phyloP scores from a whole-genome alignment of 2,888 invertebrate species.

The Lacanobia oleracea region DNA sequence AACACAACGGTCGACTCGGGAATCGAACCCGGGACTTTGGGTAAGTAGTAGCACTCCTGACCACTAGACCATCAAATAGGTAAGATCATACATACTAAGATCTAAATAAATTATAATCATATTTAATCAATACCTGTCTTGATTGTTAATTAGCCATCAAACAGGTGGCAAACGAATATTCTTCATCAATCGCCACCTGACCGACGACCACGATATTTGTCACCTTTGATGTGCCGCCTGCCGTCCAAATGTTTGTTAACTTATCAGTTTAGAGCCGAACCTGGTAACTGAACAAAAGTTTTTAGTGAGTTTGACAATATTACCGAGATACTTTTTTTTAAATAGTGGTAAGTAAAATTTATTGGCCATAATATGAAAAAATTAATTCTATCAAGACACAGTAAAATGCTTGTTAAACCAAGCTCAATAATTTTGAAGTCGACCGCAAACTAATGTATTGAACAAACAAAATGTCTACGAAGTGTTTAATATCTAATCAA shows the following conservation, averaged over 20 bases:
- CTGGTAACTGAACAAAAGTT: slow-evolving; percentile 27
- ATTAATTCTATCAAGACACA: too few species aligned
- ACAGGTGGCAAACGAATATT: slow-evolving; percentile 37
- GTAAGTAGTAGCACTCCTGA: background rate
- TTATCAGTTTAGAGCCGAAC: slow-evolving; percentile 34
- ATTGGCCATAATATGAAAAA: too few species aligned
- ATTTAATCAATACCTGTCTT: background rate
- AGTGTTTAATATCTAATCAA: background rate
- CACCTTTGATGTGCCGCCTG: slow-evolving; percentile 60
- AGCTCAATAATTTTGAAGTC: slow-evolving; percentile 9
- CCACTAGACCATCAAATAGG: background rate
- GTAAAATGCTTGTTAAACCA: background rate
- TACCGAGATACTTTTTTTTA: background rate
- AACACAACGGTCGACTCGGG: background rate
- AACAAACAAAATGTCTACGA: background rate
- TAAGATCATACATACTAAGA: background rate
- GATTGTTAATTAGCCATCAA: slow-evolving; percentile 16
- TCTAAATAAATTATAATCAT: background rate
- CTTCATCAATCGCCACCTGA: slow-evolving; percentile 26
- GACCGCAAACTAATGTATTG: background rate
- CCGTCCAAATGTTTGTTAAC: slow-evolving; percentile 31
- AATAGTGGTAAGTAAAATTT: too few species aligned
- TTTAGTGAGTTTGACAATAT: slow-evolving; percentile 10
- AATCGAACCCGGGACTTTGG: background rate
- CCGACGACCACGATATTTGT: slow-evolving; percentile 43